Base-by-base conservation (phyloP, 2,888 invertebrate genomes). In the Orthonevra nobilis region DNA sequence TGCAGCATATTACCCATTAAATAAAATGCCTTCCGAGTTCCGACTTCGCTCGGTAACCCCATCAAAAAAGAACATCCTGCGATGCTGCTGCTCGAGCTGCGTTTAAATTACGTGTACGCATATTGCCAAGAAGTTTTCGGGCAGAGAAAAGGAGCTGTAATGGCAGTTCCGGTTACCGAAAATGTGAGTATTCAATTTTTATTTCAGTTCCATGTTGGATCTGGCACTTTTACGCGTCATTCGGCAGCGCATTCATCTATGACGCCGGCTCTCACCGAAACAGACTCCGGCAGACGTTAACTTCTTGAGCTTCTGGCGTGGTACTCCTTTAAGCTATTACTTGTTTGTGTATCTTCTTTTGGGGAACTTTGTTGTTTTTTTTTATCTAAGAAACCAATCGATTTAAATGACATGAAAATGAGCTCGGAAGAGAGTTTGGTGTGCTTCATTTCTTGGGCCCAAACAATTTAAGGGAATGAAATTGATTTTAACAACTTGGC, bases 151-250 rank as follows among this genome's bases (percentile, higher is more conserved):
- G 36, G 32, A 40, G 40, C 58, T 58, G 60, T 69, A 69, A 69
- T 40, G 58, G 58, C 58, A 42, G 48, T 60, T 60, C 69, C 50
- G 69, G 58, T 69, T 69, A 50, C 69, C 50, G 48, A 58, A 60
- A 58, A 69, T 58, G 69, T 26, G 69, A 40, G 69, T 60, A 69
- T 69, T 60, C 69, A 60, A 60, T 69, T 69, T 69, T 69, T 69
- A 69, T 69, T 58, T 58, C 42, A 50, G 40, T 60, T 69, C 60
- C 58, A 60, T 50, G 69, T 69, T 69, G 58, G 58, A 60, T 69
- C 58, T 69, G 69, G 48, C 69, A 60, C 60, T 69, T 69, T 69
- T 69, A 69, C 69, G 69, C 50, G 58, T 69, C 69, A 69, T 69
- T 69, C 50, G 69, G 48, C 48, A 58, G 19, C 50, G 69, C 69